Percentiles rank a stretch among this genome's conserved stretches.
Conservation (phyloP, 1,140 invertebrate genomes). For the Drosophila fuyamai region DNA sequence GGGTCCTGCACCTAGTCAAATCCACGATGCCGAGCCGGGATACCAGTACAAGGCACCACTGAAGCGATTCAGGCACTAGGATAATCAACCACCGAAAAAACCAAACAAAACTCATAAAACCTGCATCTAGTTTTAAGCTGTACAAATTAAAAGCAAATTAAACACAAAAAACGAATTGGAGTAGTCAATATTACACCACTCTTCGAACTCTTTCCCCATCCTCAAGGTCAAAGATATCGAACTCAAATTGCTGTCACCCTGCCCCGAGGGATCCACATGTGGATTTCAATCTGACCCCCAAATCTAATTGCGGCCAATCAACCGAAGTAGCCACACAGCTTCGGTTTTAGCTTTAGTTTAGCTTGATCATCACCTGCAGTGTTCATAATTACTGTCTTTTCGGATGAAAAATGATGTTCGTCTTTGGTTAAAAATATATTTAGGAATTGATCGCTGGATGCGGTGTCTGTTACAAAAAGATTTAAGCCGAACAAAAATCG, state of each 20-base stretch:
- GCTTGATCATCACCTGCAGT: slow-evolving; percentile 66
- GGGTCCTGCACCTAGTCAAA: slow-evolving; percentile 33
- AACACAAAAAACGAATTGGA: slow-evolving; percentile 36
- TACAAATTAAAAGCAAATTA: slow-evolving; percentile 55
- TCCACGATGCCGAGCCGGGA: slow-evolving; percentile 16
- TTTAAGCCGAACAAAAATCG: slow-evolving; percentile 26
- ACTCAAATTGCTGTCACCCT: slow-evolving; percentile 45
- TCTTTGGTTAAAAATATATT: slow-evolving; percentile 12
- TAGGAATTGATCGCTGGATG: slow-evolving; percentile 13
- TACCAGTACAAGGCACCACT: slow-evolving; percentile 65
- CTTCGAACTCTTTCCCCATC: slow-evolving; percentile 29
- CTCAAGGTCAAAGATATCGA: slow-evolving; percentile 51
- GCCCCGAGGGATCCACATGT: slow-evolving; percentile 26
- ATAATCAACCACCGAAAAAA: slow-evolving; percentile 2
- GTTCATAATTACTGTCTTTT: slow-evolving; percentile 63
- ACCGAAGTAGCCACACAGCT: slow-evolving; percentile 41
- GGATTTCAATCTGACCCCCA: slow-evolving; percentile 45
- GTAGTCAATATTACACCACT: slow-evolving; percentile 35
- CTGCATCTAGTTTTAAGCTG: slow-evolving; percentile 60
- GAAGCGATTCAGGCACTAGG: slow-evolving; percentile 61
- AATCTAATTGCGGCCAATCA: slow-evolving; percentile 65
- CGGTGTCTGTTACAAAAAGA: slow-evolving; percentile 51
- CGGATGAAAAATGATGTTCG: slow-evolving; percentile 64
- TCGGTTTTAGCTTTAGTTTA: slow-evolving; percentile 27
- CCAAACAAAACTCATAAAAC: slow-evolving; percentile 20